phyloP scores from a whole-genome alignment of 2,113 vertebrate species.

The Catharus fuscescens region DNA sequence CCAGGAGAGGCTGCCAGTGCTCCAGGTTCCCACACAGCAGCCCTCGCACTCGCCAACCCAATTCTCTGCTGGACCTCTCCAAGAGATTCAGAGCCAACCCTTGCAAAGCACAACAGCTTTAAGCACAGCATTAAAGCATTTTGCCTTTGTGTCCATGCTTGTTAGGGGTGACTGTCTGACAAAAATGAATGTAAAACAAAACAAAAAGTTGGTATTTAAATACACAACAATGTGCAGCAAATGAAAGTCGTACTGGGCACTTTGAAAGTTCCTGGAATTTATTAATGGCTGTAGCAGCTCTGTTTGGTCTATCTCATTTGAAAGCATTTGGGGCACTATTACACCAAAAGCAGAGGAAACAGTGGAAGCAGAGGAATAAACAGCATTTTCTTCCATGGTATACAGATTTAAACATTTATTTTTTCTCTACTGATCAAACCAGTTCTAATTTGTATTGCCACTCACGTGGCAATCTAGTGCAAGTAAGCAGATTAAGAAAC shows the following conservation, averaged over 20 bases:
- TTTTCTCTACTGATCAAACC: neutral
- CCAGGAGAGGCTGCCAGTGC: neutral
- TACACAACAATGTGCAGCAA: neutral
- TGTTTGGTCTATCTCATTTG: neutral
- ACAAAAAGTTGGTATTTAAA: neutral
- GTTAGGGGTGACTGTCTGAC: neutral
- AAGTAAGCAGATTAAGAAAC: neutral
- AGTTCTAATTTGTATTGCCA: neutral
- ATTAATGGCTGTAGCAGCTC: neutral
- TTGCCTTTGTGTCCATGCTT: neutral
- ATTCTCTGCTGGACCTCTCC: neutral
- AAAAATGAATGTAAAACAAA: neutral
- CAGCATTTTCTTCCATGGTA: neutral
- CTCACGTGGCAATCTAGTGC: neutral
- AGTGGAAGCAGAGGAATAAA: neutral
- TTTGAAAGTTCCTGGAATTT: neutral
- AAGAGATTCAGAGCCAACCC: neutral
- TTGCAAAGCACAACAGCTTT: neutral
- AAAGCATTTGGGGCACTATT: neutral
- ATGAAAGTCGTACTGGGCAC: neutral
- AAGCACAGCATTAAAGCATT: neutral
- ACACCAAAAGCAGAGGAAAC: neutral
- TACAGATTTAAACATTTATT: neutral
- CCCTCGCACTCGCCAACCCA: fast-evolving
- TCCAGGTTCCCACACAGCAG: conserved; percentile 1